Evolutionary conservation across 2,888 invertebrate species (phyloP).

Genomic region (Ectobius pallidus): DNA sequence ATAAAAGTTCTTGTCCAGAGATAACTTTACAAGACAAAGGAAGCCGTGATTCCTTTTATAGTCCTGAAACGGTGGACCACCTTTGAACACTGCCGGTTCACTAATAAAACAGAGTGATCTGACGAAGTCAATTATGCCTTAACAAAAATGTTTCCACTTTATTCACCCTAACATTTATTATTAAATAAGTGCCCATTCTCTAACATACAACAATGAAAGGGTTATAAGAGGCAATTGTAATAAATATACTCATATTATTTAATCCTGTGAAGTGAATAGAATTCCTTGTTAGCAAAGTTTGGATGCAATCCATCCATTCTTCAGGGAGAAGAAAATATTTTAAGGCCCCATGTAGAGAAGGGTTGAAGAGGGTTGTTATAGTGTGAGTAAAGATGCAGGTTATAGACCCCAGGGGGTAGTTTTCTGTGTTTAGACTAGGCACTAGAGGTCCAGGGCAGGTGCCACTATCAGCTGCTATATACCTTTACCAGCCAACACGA

Average conservation of each 20-base stretch:
- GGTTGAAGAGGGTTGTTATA: constrained; percentile 5
- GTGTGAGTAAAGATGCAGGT: neutral
- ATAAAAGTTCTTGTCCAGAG: too few relatives aligned
- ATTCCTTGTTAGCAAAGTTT: neutral
- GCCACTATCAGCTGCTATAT: neutral
- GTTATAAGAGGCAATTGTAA: neutral
- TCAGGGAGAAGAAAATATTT: neutral
- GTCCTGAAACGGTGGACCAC: neutral
- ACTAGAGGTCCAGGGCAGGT: too few relatives aligned
- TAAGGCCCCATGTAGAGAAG: constrained; percentile 12
- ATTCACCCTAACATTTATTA: neutral
- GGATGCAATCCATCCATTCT: neutral
- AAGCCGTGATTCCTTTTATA: neutral
- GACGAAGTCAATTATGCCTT: neutral
- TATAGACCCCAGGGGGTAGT: constrained; percentile 7
- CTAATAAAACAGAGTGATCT: neutral
- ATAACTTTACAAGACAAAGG: neutral
- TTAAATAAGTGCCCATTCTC: neutral
- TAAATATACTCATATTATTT: constrained; percentile 6
- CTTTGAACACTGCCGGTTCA: neutral
- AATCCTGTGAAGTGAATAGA: neutral
- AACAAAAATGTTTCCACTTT: constrained; percentile 8
- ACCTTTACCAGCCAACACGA: too few relatives aligned
- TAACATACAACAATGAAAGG: neutral
- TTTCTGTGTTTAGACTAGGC: constrained; percentile 15